Evolutionary conservation across 2,888 invertebrate species (phyloP), one percentile per base, ranked within the genome.

Genomic region (Chymomyza caudatula): DNA sequence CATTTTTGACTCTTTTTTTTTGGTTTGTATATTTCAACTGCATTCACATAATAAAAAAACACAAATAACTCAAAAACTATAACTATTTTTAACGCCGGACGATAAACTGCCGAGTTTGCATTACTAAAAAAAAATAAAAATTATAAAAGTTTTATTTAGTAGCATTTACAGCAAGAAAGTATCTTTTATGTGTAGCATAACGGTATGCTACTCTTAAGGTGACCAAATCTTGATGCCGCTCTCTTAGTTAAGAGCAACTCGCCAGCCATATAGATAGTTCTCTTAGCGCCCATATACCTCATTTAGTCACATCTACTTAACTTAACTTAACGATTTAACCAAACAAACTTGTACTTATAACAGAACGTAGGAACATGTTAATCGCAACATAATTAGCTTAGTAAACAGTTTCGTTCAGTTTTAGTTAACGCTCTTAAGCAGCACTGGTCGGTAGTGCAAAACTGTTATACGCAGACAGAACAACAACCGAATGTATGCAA

Each of bases 341-440:
- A 44, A 44, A 74, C 60, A 53, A 64, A 71, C 60, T 79, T 78
- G 69, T 71, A 74, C 59, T 11, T 11, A 37, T 37, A 37, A 2
- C 29, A 37, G 29, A 77, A 76, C 84, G 82, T 82, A 82, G 82
- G 82, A 82, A 82, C 82, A 82, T 76, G 71, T 85, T 80, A 85
- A 85, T 80, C 82, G 83, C 82, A 83, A 72, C 85, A 74, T 70
- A 70, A 42, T 22, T 78, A 78, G 81, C 58, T 80, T 77, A 80
- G 79, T 65, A 66, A 65, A 11, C 29, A 37, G 29, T 37, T 37
- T 51, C 8, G 19, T 17, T 37, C 29, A 37, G 29, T 37, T 37
- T 51, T 19, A 51, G 51, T 2, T 5, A 19, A 17, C 11, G 29
- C 29, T 37, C 11, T 37, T 11, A 37, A 37, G 29, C 29, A 37